A percentile compares a stretch with the other conserved stretches of the same genome.
Conservation (phyloP, 2,797 vertebrate species). For the Xenopus petersii region DNA sequence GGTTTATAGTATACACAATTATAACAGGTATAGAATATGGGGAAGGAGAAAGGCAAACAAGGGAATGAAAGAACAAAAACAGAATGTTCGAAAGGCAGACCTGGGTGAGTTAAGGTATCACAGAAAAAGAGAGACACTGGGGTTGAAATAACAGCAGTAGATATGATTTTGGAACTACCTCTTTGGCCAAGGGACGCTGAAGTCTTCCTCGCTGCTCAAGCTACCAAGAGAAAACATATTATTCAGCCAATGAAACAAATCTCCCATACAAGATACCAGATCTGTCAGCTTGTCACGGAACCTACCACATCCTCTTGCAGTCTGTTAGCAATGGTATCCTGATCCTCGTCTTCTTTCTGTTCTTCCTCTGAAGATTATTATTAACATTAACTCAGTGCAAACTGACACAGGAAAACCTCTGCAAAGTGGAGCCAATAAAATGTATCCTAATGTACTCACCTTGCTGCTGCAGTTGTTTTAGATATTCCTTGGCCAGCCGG, state of each 20-base stretch:
- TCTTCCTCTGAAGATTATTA: slow-evolving; percentile 65
- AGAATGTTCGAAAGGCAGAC: not conserved
- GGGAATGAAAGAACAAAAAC: not conserved
- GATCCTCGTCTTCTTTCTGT: slow-evolving; percentile 60
- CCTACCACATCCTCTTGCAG: slow-evolving; percentile 92
- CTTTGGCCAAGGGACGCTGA: slow-evolving; percentile 83
- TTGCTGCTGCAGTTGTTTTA: slow-evolving; percentile 80
- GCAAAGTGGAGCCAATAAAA: not conserved
- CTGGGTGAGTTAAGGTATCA: not conserved
- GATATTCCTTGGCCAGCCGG: slow-evolving; percentile 82
- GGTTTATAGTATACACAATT: not conserved
- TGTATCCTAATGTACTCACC: slow-evolving; percentile 58
- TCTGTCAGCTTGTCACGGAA: not conserved
- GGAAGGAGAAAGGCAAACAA: not conserved
- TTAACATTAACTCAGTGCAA: not conserved
- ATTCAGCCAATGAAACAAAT: slow-evolving; percentile 4
- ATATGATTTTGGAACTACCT: slow-evolving; percentile 64
- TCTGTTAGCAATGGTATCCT: slow-evolving; percentile 77
- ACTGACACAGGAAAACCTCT: too few species aligned
- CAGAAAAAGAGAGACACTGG: too few species aligned
- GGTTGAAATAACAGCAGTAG: not conserved
- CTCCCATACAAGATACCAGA: too few species aligned
- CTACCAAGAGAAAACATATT: slow-evolving; percentile 57
- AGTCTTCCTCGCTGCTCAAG: slow-evolving; percentile 90
- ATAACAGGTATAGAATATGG: not conserved